A percentile compares a stretch with the other conserved stretches of the same genome.
Conservation (phyloP, 2,797 vertebrate genomes). For the Megaceryle alcyon region DNA sequence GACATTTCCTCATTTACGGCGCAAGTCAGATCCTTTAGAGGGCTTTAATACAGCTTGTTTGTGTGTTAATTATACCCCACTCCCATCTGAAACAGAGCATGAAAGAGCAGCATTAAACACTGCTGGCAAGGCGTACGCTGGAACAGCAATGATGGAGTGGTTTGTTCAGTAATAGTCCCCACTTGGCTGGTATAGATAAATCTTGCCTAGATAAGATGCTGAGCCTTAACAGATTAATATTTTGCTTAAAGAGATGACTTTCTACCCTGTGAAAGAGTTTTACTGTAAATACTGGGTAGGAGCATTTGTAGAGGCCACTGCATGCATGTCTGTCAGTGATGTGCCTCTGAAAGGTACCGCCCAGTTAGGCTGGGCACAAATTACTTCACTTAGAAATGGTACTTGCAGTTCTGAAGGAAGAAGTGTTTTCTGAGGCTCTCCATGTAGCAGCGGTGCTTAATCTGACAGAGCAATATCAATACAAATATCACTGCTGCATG, state of each 20-base stretch:
- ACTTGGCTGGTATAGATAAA: constrained; percentile 56
- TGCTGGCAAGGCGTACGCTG: constrained; percentile 50
- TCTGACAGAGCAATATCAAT: background rate
- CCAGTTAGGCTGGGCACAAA: background rate
- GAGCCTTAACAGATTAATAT: constrained; percentile 26
- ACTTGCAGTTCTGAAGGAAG: constrained; percentile 5
- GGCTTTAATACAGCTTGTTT: constrained; percentile 64
- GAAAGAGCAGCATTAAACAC: constrained; percentile 69
- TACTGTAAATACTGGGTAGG: background rate
- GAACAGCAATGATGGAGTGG: constrained; percentile 64
- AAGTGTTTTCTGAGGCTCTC: background rate
- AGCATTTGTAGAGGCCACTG: background rate
- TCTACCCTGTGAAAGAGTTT: background rate
- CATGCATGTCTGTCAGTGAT: background rate
- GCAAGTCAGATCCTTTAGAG: constrained; percentile 55
- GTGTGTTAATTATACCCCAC: constrained; percentile 70
- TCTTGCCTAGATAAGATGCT: constrained; percentile 52
- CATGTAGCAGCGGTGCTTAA: background rate
- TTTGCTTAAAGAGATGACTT: constrained; percentile 22
- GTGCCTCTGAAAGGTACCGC: background rate
- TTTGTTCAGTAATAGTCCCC: constrained; percentile 67
- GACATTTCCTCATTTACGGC: constrained; percentile 42
- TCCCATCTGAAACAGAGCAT: constrained; percentile 71
- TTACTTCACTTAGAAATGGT: background rate
- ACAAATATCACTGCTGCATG: background rate